phyloP scores from a whole-genome alignment of 2,888 invertebrate genomes.

The Apodemia hepburni region DNA sequence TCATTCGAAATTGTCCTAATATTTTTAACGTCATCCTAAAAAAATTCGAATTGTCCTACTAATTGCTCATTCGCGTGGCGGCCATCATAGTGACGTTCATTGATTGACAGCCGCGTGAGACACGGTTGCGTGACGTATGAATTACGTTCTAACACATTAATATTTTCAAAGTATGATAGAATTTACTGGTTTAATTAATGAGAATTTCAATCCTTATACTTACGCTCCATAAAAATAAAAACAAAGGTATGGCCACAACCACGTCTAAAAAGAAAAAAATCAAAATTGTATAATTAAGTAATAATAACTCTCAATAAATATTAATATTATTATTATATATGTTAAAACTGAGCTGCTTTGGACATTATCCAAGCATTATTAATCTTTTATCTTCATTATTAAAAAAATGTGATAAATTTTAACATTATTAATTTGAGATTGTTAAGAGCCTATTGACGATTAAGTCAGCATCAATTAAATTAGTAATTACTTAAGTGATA shows the following conservation, averaged over 20 bases:
- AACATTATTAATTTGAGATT: not conserved
- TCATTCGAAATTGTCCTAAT: too few species aligned
- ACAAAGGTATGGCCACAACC: constrained; percentile 23
- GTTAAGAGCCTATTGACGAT: not conserved
- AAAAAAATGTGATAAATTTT: not conserved
- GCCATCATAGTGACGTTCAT: too few species aligned
- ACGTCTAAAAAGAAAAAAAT: constrained; percentile 1
- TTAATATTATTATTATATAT: not conserved
- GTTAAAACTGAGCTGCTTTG: too few species aligned
- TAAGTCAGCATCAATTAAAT: not conserved
- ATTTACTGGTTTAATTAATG: not conserved
- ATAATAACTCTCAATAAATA: constrained; percentile 6
- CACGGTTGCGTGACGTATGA: too few species aligned
- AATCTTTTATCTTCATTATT: not conserved
- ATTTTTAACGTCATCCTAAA: too few species aligned
- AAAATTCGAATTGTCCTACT: too few species aligned
- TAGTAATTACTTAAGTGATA: not conserved
- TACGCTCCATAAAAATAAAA: constrained; percentile 19
- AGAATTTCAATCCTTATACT: constrained; percentile 14
- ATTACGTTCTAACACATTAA: not conserved
- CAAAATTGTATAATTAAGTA: not conserved
- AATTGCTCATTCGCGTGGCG: not conserved
- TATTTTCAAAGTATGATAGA: not conserved
- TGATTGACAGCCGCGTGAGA: too few species aligned
- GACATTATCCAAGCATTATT: too few species aligned